Base-by-base conservation (phyloP, 2,797 vertebrate genomes). In the Graptemys geographica region DNA sequence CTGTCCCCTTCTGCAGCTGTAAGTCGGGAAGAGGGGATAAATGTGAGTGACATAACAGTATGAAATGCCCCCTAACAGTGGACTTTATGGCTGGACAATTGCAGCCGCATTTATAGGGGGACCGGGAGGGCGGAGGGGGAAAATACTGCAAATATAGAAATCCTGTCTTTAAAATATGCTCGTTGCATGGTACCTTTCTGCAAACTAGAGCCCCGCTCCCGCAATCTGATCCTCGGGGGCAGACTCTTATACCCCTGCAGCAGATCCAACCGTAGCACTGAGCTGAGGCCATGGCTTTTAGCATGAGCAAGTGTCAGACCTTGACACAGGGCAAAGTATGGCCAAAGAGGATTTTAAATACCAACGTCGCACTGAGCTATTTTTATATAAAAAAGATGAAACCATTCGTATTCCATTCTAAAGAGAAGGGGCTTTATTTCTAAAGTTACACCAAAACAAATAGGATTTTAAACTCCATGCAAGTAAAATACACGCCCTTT, bases 61-160 rank as follows among this genome's bases (percentile, higher is more conserved):
- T 95, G 94, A 97, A 97, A 96, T 1, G 90, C 91, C 95, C 62
- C 95, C 95, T 96, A 93, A 95, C 95, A 94, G 44, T 69, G 87
- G 93, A 90, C 95, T 97, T 79, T 57, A 95, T 93, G 95, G 95
- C 94, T 95, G 25, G 93, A 90, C 96, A 96, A 94, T 92, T 95
- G 96, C 95, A 96, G 96, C 74, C 81, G 89, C 84, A 83, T 95
- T 96, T 94, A 91, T 96, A 95, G 84, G 92, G 89, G 94, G 84
- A 88, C 96, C 95, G 94, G 1, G 5, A 11, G 8, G 88, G 95
- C 91, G 79, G 96, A 79, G 69, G 93, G 72, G 79, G 81, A 91
- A 92, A 95, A 94, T 92, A 28, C 89, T 84, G 90, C 86, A 86
- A 86, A 3, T 81, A 96, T 13, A 0, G 92, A 96, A 95, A 82